phyloP scores from a whole-genome alignment of 2,888 invertebrate species.

The Leucophora obtusa region DNA sequence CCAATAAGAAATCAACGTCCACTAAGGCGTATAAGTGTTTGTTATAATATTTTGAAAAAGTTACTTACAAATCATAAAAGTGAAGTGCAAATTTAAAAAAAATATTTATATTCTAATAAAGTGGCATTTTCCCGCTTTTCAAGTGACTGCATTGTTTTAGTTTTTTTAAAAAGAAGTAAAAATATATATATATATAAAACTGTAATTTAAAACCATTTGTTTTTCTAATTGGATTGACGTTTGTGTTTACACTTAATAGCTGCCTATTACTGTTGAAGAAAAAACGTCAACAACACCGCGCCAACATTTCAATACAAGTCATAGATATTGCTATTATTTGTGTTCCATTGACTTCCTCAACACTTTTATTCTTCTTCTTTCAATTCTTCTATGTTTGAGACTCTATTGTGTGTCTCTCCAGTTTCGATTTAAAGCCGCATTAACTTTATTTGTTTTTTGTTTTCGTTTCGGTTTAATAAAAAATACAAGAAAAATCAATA shows the following conservation, averaged over 20 bases:
- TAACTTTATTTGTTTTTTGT: neutral
- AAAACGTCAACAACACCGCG: slow-evolving; percentile 30
- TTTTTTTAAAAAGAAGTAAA: slow-evolving; percentile 15
- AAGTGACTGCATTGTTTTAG: neutral
- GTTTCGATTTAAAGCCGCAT: slow-evolving; percentile 29
- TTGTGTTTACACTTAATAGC: slow-evolving; percentile 49
- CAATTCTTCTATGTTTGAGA: slow-evolving; percentile 13
- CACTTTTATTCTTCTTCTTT: neutral
- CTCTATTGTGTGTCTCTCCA: slow-evolving; percentile 23
- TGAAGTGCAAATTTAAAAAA: neutral
- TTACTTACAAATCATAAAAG: slow-evolving; percentile 16
- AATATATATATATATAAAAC: slow-evolving; percentile 29
- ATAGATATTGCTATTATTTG: neutral
- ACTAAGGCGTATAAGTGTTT: slow-evolving; percentile 28
- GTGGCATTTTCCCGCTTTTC: slow-evolving; percentile 27
- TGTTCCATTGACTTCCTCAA: slow-evolving; percentile 59
- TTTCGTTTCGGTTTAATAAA: neutral
- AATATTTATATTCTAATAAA: slow-evolving; percentile 8
- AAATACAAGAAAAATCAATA: slow-evolving; percentile 46
- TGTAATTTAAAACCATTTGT: slow-evolving; percentile 61
- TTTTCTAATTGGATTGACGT: slow-evolving; percentile 64
- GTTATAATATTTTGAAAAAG: neutral
- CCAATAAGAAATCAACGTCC: neutral
- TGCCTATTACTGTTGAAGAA: neutral
- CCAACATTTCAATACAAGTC: slow-evolving; percentile 26